Evolutionary conservation across 2,888 invertebrate species (phyloP).

Genomic region (Cancer borealis): DNA sequence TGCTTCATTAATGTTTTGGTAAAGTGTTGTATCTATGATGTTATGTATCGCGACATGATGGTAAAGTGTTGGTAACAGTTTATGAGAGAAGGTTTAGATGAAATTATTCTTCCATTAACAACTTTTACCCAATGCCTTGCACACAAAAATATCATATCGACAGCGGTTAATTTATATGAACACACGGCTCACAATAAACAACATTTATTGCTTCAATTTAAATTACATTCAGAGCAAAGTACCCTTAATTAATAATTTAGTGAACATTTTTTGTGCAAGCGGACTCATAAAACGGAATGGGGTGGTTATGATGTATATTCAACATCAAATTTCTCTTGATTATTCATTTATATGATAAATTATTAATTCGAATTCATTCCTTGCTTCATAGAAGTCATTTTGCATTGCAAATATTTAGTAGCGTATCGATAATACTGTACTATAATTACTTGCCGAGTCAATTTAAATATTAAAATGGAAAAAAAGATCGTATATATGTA

Average conservation of each 20-base stretch:
- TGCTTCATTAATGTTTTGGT: not conserved
- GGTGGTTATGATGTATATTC: not conserved
- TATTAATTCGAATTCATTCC: not conserved
- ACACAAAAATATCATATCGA: not conserved
- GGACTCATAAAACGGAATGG: conserved; percentile 6
- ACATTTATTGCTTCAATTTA: not conserved
- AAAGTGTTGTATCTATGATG: not conserved
- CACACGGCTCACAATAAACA: not conserved
- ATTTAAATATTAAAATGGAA: not conserved
- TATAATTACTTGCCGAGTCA: not conserved
- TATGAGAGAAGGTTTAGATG: not conserved
- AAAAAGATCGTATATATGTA: not conserved
- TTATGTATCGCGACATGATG: not conserved
- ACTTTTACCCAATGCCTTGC: not conserved
- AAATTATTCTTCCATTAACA: not conserved
- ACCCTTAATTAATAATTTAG: not conserved
- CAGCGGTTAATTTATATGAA: not conserved
- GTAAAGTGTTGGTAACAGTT: not conserved
- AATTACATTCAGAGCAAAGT: not conserved
- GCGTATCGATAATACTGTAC: not conserved
- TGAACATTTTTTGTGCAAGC: not conserved
- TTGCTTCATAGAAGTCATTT: not conserved
- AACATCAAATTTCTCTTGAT: not conserved
- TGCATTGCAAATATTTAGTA: not conserved
- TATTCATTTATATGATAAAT: not conserved